Conservation (phyloP, 2,797 vertebrate species). For the Parotocinclus haroldoi region DNA sequence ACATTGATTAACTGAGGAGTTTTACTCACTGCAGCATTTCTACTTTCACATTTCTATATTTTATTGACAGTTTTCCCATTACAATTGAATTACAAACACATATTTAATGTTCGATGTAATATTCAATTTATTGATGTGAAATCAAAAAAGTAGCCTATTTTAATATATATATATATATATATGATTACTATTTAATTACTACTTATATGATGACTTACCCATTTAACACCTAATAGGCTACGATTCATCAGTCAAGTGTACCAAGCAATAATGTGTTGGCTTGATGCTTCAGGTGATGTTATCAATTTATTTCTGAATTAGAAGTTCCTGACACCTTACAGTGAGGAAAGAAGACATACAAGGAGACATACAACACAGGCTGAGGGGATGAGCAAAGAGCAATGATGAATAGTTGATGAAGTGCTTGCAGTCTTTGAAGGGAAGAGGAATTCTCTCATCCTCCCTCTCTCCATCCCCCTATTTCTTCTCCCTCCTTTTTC, state of each 20-base stretch:
- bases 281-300: conserved; percentile 44
- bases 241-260: conserved; percentile 37
- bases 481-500: conserved; percentile 22
- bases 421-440: conserved; percentile 65
- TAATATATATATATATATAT: not conserved
- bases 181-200: conserved; percentile 5
- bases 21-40: no score
- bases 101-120: no score
- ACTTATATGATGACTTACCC: conserved; percentile 22
- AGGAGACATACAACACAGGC: conserved; percentile 7
- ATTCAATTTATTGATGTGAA: no score
- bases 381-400: conserved; percentile 34
- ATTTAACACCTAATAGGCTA: conserved; percentile 23
- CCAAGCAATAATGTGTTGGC: conserved; percentile 32
- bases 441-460: conserved; percentile 64
- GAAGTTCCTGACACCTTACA: conserved; percentile 46
- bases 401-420: conserved; percentile 55
- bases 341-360: conserved; percentile 29
- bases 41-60: no score
- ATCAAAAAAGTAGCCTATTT: no score
- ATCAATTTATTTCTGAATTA: conserved; percentile 53
- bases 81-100: no score
- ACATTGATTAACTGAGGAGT: no score
- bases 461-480: conserved; percentile 34
- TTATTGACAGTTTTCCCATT: no score